Evolutionary conservation across 2,113 vertebrate species (phyloP), one percentile per base, ranked within the genome.

Genomic region (Perccottus glenii): DNA sequence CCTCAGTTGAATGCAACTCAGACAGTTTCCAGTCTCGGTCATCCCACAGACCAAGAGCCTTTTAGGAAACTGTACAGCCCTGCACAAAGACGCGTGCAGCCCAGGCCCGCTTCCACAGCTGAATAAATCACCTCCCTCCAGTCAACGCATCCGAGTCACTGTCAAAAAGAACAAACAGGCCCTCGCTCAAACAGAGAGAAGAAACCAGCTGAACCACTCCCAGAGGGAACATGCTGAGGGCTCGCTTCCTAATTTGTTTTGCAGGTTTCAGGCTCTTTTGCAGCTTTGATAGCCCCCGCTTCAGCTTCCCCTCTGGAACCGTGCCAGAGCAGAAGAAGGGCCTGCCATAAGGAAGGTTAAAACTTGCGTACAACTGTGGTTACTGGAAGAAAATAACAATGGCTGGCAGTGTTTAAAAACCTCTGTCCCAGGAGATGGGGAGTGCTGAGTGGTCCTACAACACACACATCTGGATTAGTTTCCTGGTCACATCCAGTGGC

Each of bases 321-420:
- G 8, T 5, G 88, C 90, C 90, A 88, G 81, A 69, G 82, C 52
- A 64, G 76, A 78, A 68, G 76, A 80, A 79, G 72, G 49, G 66
- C 67, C 73, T 50, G 80, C 82, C 80, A 78, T 80, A 64, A 86
- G 91, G 87, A 91, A 93, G 91, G 92, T 90, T 91, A 87, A 40
- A 79, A 87, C 82, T 83, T 90, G 82, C 90, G 88, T 80, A 85
- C 75, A 78, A 82, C 72, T 43, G 78, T 40, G 68, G 77, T 89
- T 85, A 86, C 87, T 89, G 90, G 88, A 90, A 90, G 82, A 76
- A 69, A 64, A 90, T 77, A 85, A 94, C 92, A 94, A 94, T 93
- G 90, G 87, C 61, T 93, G 93, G 92, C 92, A 89, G 45, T 9
- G 75, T 83, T 88, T 91, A 67, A 91, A 92, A 92, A 79, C 87